Evolutionary conservation across 2,888 invertebrate genomes (phyloP).

Genomic region (Troides helena): DNA sequence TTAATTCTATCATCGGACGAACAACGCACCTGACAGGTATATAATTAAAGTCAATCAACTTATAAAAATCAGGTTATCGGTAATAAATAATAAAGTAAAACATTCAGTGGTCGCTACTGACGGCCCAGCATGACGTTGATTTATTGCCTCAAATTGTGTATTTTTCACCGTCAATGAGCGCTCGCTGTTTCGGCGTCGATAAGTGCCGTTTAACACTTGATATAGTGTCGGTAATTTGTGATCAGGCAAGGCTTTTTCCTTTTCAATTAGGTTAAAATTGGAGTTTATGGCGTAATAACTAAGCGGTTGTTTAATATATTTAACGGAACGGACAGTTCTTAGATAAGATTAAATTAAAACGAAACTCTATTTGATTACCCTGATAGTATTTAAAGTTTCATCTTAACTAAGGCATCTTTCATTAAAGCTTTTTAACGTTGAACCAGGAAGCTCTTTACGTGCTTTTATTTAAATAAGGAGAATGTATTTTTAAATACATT

Average conservation of each 20-base stretch:
- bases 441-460: too few species aligned
- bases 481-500: too few species aligned
- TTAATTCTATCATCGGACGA: constrained; percentile 12
- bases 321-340: constrained; percentile 14
- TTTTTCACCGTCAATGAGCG: constrained; percentile 73
- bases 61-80: constrained; percentile 59
- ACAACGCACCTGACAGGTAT: constrained; percentile 34
- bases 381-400: too few species aligned
- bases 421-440: too few species aligned
- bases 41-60: constrained; percentile 55
- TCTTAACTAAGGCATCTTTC: too few species aligned
- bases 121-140: constrained; percentile 61
- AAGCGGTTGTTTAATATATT: constrained; percentile 24
- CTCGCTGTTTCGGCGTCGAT: constrained; percentile 73
- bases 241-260: constrained; percentile 66
- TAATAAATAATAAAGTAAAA: constrained; percentile 71
- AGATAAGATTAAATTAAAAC: constrained; percentile 23
- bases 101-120: constrained; percentile 60
- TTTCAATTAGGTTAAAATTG: constrained; percentile 77
- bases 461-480: too few species aligned
- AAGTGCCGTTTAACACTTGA: constrained; percentile 79
- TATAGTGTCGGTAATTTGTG: constrained; percentile 79
- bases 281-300: constrained; percentile 63
- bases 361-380: neutral
- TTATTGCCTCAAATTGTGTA: constrained; percentile 78